Conservation (phyloP, 1,140 invertebrate species). For the Dreissena rostriformis region DNA sequence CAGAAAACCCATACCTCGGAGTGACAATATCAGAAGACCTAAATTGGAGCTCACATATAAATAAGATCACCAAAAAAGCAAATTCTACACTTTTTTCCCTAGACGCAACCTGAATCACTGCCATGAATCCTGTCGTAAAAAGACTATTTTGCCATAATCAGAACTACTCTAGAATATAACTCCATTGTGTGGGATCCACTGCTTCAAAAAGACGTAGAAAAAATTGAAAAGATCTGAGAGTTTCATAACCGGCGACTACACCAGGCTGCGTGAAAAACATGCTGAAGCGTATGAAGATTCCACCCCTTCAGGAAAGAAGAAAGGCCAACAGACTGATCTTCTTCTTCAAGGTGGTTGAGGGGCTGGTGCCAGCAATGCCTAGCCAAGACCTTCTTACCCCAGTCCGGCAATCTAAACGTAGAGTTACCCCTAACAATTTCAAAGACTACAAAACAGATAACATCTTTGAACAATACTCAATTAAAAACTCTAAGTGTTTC, state of each 20-base stretch:
- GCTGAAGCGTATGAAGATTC: too few relatives aligned
- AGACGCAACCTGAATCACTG: slow-evolving; percentile 17
- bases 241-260: slow-evolving; percentile 11
- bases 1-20: slow-evolving; percentile 43
- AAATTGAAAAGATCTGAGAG: slow-evolving; percentile 4
- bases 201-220: slow-evolving; percentile 14
- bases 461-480: background rate
- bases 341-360: slow-evolving; percentile 29
- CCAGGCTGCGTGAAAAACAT: slow-evolving; percentile 4
- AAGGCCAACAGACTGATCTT: slow-evolving; percentile 26
- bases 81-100: slow-evolving; percentile 24
- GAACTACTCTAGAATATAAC: background rate
- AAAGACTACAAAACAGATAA: background rate
- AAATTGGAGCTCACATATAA: slow-evolving; percentile 22
- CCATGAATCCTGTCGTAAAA: slow-evolving; percentile 10
- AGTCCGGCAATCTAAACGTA: slow-evolving; percentile 13
- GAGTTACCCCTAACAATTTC: background rate
- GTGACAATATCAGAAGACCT: slow-evolving; percentile 18
- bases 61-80: slow-evolving; percentile 17
- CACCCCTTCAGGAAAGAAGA: slow-evolving; percentile 3
- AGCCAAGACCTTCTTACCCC: slow-evolving; percentile 19
- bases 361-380: slow-evolving; percentile 33
- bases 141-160: slow-evolving; percentile 4
- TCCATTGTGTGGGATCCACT: slow-evolving; percentile 5
- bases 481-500: background rate